Base-by-base conservation (phyloP, 2,113 vertebrate species). In the Trogon melanurus region DNA sequence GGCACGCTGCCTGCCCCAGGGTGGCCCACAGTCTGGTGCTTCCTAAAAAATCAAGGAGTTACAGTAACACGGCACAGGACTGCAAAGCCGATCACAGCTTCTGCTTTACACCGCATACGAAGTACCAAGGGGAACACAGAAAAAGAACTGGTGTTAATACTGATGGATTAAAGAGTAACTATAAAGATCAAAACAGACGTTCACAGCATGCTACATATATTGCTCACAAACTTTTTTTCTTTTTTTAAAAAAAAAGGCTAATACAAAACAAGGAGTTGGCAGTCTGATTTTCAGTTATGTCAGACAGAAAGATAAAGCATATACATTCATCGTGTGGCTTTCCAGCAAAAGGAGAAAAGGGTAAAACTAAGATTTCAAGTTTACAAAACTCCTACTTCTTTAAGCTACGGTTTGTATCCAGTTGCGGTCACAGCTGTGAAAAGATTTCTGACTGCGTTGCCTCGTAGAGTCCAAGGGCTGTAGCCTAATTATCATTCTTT, bases 61-160 rank as follows among this genome's bases (percentile, higher is more conserved):
- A 98, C 97, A 98, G 98, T 98, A 98, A 98, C 96, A 97, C 97
- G 97, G 97, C 98, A 98, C 97, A 94, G 97, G 98, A 98, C 98
- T 94, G 94, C 92, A 95, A 96, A 98, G 98, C 97, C 97, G 44
- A 97, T 98, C 98, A 98, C 97, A 98, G 98, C 97, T 98, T 98
- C 97, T 97, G 97, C 97, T 98, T 41, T 95, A 97, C 96, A 97
- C 65, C 70, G 97, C 96, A 95, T 96, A 97, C 92, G 36, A 97
- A 98, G 98, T 97, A 98, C 97, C 98, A 95, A 97, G 88, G 97
- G 86, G 73, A 97, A 97, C 94, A 90, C 92, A 92, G 94, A n/a
- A 97, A 96, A 96, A 92, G 95, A 98, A 97, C 86, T 96, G 96
- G 97, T 95, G 92, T 97, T 98, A 98, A 98, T 98, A 98, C 98